phyloP scores from a whole-genome alignment of 2,113 vertebrate species.

The Paratilapia polleni region DNA sequence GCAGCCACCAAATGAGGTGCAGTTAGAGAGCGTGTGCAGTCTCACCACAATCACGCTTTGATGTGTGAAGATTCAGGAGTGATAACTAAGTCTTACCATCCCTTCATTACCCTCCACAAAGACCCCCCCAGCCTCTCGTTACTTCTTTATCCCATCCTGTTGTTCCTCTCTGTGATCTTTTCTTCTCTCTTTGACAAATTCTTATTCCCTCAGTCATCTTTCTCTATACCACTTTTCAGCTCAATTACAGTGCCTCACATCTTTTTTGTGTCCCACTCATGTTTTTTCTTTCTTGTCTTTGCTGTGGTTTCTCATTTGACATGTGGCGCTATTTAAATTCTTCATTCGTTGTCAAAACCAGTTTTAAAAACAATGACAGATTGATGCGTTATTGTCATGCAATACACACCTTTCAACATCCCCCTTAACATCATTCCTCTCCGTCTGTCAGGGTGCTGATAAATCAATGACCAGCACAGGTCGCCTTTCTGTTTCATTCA shows the following conservation, averaged over 20 bases:
- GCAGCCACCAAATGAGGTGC: constrained; percentile 45
- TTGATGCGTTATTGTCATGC: constrained; percentile 37
- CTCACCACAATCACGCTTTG: constrained; percentile 52
- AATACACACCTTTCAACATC: constrained; percentile 24
- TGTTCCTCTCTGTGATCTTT: constrained; percentile 43
- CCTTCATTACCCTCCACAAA: constrained; percentile 55
- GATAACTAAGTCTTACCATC: constrained; percentile 59
- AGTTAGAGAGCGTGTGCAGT: constrained; percentile 30
- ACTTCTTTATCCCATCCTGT: constrained; percentile 27
- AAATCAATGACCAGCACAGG: constrained; percentile 45
- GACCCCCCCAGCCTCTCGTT: constrained; percentile 34
- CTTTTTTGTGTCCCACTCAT: constrained; percentile 1
- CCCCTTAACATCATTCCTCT: constrained; percentile 25
- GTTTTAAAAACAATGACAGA: constrained; percentile 33
- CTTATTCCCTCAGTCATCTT: constrained; percentile 31
- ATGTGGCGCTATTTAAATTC: constrained; percentile 15
- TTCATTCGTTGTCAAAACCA: constrained; percentile 8
- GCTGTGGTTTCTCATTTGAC: constrained; percentile 20
- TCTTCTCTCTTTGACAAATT: constrained; percentile 34
- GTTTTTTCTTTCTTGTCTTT: not conserved
- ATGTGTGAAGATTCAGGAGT: constrained; percentile 58
- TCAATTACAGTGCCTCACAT: constrained; percentile 22
- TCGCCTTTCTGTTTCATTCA: constrained; percentile 27
- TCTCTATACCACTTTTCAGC: constrained; percentile 10
- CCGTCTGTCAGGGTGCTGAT: constrained; percentile 40